These are phyloP conservation scores for Aurelia sp. DNA, from an alignment of 30 jellyfish, hydroid and myxozoan genomes.

Conservation along the genomic window DNA sequence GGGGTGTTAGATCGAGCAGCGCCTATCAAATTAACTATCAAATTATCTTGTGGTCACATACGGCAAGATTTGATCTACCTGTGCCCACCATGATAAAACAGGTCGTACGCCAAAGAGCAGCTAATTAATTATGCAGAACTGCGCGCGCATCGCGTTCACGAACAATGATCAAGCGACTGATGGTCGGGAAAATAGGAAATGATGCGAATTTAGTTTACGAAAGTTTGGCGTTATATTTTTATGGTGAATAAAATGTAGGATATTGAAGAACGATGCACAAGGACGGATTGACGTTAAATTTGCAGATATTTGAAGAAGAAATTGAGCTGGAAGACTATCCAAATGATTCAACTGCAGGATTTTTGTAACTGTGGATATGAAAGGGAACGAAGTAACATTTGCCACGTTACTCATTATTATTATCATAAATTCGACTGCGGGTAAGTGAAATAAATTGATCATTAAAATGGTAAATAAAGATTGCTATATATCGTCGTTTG, in stretches of 20 bases:
- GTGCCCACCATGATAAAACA: constrained; percentile 53
- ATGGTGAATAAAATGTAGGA: not conserved
- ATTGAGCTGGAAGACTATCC: constrained; percentile 6
- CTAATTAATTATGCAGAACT: constrained; percentile 8
- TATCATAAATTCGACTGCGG: constrained; percentile 9
- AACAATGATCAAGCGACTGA: constrained; percentile 23
- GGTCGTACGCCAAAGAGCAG: constrained; percentile 70
- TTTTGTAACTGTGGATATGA: constrained; percentile 40
- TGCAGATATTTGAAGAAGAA: not conserved
- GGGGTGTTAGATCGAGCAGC: not conserved
- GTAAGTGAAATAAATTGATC: constrained; percentile 11
- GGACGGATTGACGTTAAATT: not conserved
- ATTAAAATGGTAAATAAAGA: no score
- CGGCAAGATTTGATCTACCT: constrained; percentile 56
- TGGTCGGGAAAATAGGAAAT: constrained; percentile 17
- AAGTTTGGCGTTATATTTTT: constrained; percentile 6
- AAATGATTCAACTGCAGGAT: constrained; percentile 36
- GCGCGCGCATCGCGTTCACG: constrained; percentile 70
- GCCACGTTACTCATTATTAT: constrained; percentile 34
- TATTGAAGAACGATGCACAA: not conserved
- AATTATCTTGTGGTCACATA: constrained; percentile 58
- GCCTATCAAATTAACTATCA: no score
- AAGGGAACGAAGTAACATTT: constrained; percentile 10
- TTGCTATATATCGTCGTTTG: no score
- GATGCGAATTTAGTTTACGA: constrained; percentile 52